Percentiles rank a stretch among this genome's conserved stretches.
Conservation (phyloP, 2,113 vertebrate genomes). For the Chiloscyllium plagiosum region DNA sequence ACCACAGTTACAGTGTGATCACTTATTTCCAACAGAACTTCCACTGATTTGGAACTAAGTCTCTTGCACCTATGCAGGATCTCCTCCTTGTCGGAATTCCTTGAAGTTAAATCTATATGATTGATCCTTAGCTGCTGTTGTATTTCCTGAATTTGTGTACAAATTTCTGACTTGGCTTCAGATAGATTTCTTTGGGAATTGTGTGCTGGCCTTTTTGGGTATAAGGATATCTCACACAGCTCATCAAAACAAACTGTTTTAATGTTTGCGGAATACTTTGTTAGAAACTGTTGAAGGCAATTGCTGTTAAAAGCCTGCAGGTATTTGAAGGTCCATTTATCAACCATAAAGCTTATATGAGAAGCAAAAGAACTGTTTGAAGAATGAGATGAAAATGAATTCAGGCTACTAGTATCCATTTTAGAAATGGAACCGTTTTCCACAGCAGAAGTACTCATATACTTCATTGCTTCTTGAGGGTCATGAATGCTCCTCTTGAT, state of each 20-base stretch:
- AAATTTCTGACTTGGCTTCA: not conserved
- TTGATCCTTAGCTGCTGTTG: constrained; percentile 43
- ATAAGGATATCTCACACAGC: not conserved
- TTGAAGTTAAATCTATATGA: constrained; percentile 43
- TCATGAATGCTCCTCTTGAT: too few relatives aligned
- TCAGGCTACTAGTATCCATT: not conserved
- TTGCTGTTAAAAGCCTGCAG: too few relatives aligned
- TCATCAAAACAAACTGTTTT: not conserved
- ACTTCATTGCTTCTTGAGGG: not conserved
- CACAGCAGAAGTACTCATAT: not conserved
- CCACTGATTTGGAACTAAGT: not conserved
- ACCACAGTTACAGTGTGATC: constrained; percentile 45
- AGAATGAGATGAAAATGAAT: not conserved
- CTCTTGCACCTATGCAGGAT: not conserved
- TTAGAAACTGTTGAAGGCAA: not conserved
- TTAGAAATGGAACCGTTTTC: not conserved
- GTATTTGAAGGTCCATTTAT: not conserved
- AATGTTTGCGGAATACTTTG: not conserved
- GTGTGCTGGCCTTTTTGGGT: not conserved
- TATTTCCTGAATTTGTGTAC: not conserved
- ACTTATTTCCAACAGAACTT: constrained; percentile 41
- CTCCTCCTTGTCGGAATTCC: fast-evolving
- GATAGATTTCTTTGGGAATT: not conserved
- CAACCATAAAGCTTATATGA: not conserved
- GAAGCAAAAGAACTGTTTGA: not conserved